These are phyloP conservation scores for Matsumurasca onukii DNA, from an alignment of 1,140 invertebrate species.

Conservation along the genomic window DNA sequence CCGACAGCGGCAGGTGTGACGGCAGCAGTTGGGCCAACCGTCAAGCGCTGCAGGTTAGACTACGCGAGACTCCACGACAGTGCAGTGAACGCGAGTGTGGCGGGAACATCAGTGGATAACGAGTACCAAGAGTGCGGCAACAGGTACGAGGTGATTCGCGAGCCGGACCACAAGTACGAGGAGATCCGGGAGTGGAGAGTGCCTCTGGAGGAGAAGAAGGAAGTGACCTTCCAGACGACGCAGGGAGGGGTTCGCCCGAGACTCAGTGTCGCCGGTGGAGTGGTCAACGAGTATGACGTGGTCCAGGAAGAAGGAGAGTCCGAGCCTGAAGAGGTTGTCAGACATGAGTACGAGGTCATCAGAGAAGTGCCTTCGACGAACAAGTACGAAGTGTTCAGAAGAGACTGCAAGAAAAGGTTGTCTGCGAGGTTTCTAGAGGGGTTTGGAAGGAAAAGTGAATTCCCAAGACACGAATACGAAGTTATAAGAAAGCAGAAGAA, in stretches of 20 bases:
- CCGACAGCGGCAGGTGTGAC: background rate
- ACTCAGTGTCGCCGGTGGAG: background rate
- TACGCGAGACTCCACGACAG: background rate
- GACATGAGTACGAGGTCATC: constrained; percentile 6
- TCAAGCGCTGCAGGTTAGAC: constrained; percentile 18
- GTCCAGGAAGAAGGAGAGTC: background rate
- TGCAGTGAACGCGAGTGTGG: background rate
- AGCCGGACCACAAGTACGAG: background rate
- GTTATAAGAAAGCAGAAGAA: constrained; percentile 8
- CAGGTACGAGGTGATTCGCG: constrained; percentile 9
- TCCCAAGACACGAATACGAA: constrained; percentile 9
- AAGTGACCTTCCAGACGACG: no score
- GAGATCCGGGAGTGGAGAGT: background rate
- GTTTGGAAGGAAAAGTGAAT: no score
- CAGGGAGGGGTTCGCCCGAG: background rate
- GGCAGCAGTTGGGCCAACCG: constrained; percentile 3
- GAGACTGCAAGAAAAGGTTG: background rate
- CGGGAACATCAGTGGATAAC: background rate
- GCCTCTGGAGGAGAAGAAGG: background rate
- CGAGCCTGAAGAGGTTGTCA: background rate
- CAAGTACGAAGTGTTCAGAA: background rate
- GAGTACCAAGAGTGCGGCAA: background rate
- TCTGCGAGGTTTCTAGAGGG: no score
- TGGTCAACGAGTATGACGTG: background rate
- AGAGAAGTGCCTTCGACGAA: background rate